Evolutionary conservation across 2,113 vertebrate genomes (phyloP).

Genomic region (Sardina pilchardus): DNA sequence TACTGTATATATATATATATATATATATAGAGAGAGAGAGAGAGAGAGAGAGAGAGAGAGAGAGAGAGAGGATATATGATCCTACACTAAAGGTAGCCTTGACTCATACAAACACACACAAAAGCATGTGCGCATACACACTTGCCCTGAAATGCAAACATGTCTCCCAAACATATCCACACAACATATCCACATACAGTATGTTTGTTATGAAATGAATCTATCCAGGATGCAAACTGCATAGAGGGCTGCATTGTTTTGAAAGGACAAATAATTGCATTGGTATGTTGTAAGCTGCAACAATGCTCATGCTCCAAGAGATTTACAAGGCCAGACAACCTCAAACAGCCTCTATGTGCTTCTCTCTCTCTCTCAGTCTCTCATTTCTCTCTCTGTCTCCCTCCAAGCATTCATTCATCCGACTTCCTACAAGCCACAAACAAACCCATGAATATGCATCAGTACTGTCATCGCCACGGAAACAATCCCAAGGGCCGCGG

Average conservation of each 20-base stretch:
- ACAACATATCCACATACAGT: not conserved
- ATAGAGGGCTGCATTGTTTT: too few species aligned
- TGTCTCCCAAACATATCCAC: not conserved
- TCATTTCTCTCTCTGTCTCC: not conserved
- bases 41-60: too few species aligned
- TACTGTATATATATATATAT: too few species aligned
- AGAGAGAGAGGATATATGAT: not conserved
- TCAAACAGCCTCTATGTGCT: not conserved
- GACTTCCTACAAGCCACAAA: constrained; percentile 4
- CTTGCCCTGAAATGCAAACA: not conserved
- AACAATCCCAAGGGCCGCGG: not conserved
- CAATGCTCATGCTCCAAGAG: not conserved
- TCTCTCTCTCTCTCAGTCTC: constrained; percentile 1
- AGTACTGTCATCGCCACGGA: not conserved
- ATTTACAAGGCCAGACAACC: not conserved
- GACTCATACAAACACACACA: not conserved
- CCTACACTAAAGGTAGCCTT: not conserved
- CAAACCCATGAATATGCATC: not conserved
- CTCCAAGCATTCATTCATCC: not conserved
- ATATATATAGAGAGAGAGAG: too few species aligned
- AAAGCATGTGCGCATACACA: not conserved
- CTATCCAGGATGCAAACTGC: not conserved
- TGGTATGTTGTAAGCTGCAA: not conserved
- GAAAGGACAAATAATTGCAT: not conserved
- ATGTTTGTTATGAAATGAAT: not conserved